Evolutionary conservation across 2,797 vertebrate genomes (phyloP), one percentile per base, ranked within the genome.

Genomic region (Gymnocypris eckloni): DNA sequence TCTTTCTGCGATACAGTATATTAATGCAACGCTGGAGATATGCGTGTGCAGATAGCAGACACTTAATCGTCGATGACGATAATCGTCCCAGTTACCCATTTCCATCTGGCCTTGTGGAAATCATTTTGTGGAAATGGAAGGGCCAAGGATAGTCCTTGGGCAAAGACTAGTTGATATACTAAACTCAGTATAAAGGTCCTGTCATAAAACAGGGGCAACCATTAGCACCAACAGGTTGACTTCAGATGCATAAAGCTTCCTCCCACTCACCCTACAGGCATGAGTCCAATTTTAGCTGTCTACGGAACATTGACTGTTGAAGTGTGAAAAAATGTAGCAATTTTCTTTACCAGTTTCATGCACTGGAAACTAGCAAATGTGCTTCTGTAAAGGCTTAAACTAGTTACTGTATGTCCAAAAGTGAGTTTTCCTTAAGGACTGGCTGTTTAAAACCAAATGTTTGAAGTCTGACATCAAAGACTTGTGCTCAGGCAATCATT

Each of bases 381-480:
- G 81, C 75, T 37, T 61, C 41, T 81, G 43, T 75, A 75, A 50
- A 73, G 43, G 22, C 52, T 72, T 69, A 84, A 69, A 82, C 56
- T 73, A 41, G 61, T 66, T 66, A 50, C 48, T 33, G 28, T 66
- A 37, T 41, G 71, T 52, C 83, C n/a, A 67, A 72, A 85, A 79
- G 56, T 67, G 28, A 54, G 50, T 52, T 83, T 83, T 84, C 48
- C 66, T 83, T 70, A 11, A 75, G 79, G 52, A 86, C 76, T 72
- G 79, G 66, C 20, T 25, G 45, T 73, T 48, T 87, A 77, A 82
- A 78, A 80, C 79, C 18, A 79, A 37, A 87, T 81, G 86, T 87
- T 89, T 88, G 79, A 89, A 83, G 84, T 89, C 71, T 56, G 69
- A 79, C 86, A 87, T 88, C 78, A 90, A 89, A 86, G 82, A 5